Evolutionary conservation across 2,797 vertebrate genomes (phyloP), one percentile per base, ranked within the genome.

Genomic region (Tiaroga cobitis): DNA sequence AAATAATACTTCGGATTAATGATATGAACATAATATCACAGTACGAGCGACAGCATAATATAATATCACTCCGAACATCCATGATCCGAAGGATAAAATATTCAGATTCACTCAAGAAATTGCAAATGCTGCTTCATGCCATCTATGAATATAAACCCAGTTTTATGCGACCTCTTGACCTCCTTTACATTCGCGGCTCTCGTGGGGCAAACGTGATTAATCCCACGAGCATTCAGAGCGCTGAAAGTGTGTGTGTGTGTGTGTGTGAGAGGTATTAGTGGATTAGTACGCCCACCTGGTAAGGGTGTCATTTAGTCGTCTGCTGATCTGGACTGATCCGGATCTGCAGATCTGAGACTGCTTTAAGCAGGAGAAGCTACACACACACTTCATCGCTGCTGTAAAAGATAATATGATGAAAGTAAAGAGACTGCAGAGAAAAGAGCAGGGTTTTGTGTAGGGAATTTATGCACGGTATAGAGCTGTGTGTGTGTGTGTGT

Each of bases 271-370:
- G 37, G 37, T 37, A 37, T 37, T 37, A 37, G 37, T 37, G 37
- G 37, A 37, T 37, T 39, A 94, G 77, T 84, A 88, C 75, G 88
- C 51, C 0, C 87, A 84, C 61, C 84, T 85, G 21, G 19, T 87
- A 90, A 91, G 91, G 88, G 92, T 93, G 91, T 93, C 91, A 91
- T 89, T 92, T 93, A 90, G 92, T 92, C 92, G 92, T 89, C 87
- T 49, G 85, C 89, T 93, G 92, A 95, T 93, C 93, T 43, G 41
- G 41, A 43, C 41, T 43, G 41, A 43, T 43, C 41, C 41, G 41
- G 41, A 43, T 43, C 43, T 43, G 43, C 3, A 43, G 43, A 43
- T 43, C 43, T 43, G 3, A 43, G 11, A 10, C 41, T 10, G 41
- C 39, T 41, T 41, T 41, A 41, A 41, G 39, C 39, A 9, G 39